Base-by-base conservation (phyloP, 1,140 invertebrate genomes). In the Zeugodacus cucurbitae region DNA sequence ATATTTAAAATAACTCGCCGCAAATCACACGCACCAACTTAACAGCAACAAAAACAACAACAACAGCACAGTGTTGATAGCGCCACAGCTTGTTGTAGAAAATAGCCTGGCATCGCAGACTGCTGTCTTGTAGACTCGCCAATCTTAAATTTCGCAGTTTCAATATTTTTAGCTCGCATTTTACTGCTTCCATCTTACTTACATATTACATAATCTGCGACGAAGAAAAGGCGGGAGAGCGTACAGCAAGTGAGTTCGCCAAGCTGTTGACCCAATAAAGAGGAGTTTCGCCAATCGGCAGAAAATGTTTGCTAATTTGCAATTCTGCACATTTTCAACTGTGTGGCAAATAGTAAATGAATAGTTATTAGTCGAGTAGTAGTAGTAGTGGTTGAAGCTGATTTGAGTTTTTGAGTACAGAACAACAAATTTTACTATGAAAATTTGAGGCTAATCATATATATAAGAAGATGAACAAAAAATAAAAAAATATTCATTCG, bases 131-230 rank as follows among this genome's bases (percentile, higher is more conserved):
- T n/a, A 82, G 41, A 6, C 74, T 54, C 17, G 57, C 29, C 29
- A 87, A 87, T 87, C 57, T 87, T 87, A 59, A 59, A 87, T 87
- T 87, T 87, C 86, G 44, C 86, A 87, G 86, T 59, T 87, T 82
- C 41, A 82, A 48, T 48, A 87, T 62, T 87, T 87, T 87, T 87
- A 54, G 10, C 54, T 87, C 11, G 10, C 29, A 87, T 87, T 62
- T 87, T 78, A 37, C 20, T 74, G 41, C 74, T 82, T 44, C 32
- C 14, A n/a, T 82, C 74, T 48, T 82, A 48, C 64, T 26, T 32
- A 70, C 74, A 17, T n/a, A 90, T 92, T 92, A 88, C 90, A 91
- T 91, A 92, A 92, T 90, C 2, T 57, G 2, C 88, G 88, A 88
- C 89, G 89, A 92, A 91, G 91, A 82, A 82, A 82, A 48, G 90